phyloP scores from a whole-genome alignment of 2,797 vertebrate genomes.

The Gallinago nigripennis region DNA sequence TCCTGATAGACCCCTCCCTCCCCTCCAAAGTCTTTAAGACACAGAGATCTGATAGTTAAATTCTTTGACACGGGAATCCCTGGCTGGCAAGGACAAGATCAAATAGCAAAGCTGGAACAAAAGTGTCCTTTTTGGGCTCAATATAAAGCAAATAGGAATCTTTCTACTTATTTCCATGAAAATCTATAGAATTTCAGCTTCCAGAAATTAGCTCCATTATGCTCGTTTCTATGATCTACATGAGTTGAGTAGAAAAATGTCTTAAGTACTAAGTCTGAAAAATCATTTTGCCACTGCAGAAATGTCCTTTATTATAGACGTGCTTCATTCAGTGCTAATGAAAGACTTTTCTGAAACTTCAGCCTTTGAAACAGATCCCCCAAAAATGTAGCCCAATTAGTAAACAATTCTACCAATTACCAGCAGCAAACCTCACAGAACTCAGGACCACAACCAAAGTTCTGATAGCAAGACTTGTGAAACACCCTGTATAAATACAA shows the following conservation, averaged over 20 bases:
- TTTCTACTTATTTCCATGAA: not conserved
- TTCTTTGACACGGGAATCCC: not conserved
- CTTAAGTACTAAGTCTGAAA: not conserved
- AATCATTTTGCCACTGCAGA: not conserved
- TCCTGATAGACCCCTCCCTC: not conserved
- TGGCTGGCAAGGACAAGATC: not conserved
- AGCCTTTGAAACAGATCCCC: not conserved
- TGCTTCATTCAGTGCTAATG: not conserved
- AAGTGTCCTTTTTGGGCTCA: fast-evolving
- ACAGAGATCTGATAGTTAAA: not conserved
- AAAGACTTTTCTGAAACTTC: not conserved
- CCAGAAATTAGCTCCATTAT: not conserved
- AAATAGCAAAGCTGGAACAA: not conserved
- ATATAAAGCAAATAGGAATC: not conserved
- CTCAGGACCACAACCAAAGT: not conserved
- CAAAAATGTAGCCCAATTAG: not conserved
- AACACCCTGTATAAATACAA: not conserved
- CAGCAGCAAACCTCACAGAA: not conserved
- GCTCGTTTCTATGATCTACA: not conserved
- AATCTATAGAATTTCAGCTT: not conserved
- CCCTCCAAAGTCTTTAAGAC: not conserved
- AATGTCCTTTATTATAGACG: not conserved
- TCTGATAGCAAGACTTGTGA: not conserved
- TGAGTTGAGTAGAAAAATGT: fast-evolving
- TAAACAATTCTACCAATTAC: not conserved